Percentiles rank a stretch among this genome's conserved stretches.
Conservation (phyloP, 2,797 vertebrate species). For the Neosalanx taihuensis region DNA sequence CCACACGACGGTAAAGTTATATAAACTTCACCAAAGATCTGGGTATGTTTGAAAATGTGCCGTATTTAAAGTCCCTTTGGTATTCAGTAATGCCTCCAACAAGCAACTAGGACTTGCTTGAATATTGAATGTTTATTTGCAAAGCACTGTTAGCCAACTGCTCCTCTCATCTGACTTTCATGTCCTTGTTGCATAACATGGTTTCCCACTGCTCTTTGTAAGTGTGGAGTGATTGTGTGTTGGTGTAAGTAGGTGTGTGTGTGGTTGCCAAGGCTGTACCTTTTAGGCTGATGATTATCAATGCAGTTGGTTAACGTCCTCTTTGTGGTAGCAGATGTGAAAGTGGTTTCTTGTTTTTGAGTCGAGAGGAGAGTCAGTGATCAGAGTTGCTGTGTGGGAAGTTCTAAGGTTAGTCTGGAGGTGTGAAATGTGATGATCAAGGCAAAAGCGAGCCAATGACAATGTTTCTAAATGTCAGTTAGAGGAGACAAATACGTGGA, state of each 20-base stretch:
- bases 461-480: slow-evolving; percentile 59
- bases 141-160: slow-evolving; percentile 12
- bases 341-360: slow-evolving; percentile 37
- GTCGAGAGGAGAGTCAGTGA: slow-evolving; percentile 33
- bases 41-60: background rate
- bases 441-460: slow-evolving; percentile 43
- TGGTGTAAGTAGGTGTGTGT: slow-evolving; percentile 16
- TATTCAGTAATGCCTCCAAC: slow-evolving; percentile 1
- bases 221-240: slow-evolving; percentile 21
- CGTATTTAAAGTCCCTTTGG: too few species aligned
- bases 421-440: slow-evolving; percentile 61
- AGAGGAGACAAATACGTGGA: slow-evolving; percentile 41
- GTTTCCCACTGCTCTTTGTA: slow-evolving; percentile 3
- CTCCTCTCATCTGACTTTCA: background rate
- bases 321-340: slow-evolving; percentile 80
- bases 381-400: slow-evolving; percentile 47
- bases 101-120: slow-evolving; percentile 8
- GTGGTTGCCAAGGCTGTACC: slow-evolving; percentile 52
- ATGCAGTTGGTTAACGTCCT: slow-evolving; percentile 71
- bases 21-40: background rate
- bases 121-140: slow-evolving; percentile 18
- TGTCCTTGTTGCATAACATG: slow-evolving; percentile 28
- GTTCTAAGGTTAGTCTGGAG: slow-evolving; percentile 42
- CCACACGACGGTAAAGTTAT: background rate
- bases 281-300: slow-evolving; percentile 64